Percentiles rank a stretch among this genome's conserved stretches.
Evolutionary conservation across 35 echinoderm and acorn worm genomes (phyloP).

Genomic region (Patiria miniata): DNA sequence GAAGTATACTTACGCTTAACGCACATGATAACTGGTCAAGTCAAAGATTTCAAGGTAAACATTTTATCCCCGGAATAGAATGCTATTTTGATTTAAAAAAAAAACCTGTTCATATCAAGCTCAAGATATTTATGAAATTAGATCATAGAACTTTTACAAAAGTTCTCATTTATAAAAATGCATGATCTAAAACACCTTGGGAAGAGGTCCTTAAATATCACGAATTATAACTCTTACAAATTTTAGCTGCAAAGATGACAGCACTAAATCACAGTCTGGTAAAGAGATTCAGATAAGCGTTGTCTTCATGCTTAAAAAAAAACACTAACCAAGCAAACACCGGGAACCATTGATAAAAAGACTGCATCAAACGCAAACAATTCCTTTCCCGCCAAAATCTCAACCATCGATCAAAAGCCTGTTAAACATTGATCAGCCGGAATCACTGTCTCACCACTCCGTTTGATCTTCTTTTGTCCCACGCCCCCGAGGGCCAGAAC

Average conservation of each 20-base stretch:
- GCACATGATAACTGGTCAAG: neutral
- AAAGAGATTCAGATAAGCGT: too few relatives aligned
- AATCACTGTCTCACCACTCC: neutral
- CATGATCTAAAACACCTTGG: neutral
- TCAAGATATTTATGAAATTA: neutral
- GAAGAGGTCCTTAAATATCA: neutral
- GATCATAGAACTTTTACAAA: neutral
- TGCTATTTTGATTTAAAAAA: neutral
- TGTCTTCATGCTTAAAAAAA: too few relatives aligned
- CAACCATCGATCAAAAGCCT: neutral
- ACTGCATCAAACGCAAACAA: neutral
- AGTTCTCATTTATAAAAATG: neutral
- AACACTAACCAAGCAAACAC: neutral
- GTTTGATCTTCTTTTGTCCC: neutral
- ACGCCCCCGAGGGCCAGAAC: neutral
- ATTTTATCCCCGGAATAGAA: neutral
- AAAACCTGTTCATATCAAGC: neutral
- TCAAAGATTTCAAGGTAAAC: neutral
- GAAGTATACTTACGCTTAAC: neutral
- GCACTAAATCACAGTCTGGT: neutral
- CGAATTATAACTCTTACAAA: neutral
- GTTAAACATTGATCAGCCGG: neutral
- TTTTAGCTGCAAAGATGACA: too few relatives aligned
- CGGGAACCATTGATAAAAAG: too few relatives aligned
- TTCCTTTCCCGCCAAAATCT: slow-evolving; percentile 8